phyloP scores from a whole-genome alignment of 1,140 invertebrate species.

The Drosophila pandora region DNA sequence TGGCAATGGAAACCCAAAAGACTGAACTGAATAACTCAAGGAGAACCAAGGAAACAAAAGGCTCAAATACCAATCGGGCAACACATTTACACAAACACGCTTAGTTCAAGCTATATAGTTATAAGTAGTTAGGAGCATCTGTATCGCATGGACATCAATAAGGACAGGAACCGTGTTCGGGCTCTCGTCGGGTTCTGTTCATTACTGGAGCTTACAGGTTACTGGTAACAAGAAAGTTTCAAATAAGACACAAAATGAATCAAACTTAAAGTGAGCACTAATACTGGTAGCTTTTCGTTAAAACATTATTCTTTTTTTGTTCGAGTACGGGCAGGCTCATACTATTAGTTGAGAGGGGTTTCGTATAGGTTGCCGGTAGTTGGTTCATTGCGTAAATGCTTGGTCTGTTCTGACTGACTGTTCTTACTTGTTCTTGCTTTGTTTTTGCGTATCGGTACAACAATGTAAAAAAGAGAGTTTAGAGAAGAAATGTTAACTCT shows the following conservation, averaged over 20 bases:
- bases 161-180: constrained; percentile 9
- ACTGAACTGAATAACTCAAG: constrained; percentile 10
- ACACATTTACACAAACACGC: constrained; percentile 48
- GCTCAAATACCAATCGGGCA: constrained; percentile 38
- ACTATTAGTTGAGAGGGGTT: constrained; percentile 16
- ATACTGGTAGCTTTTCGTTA: neutral
- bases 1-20: constrained; percentile 33
- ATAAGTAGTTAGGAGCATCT: constrained; percentile 19
- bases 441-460: constrained; percentile 80
- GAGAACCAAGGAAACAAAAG: constrained; percentile 29
- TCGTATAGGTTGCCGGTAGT: constrained; percentile 24
- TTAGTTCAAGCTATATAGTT: constrained; percentile 40
- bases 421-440: constrained; percentile 76
- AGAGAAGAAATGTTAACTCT: constrained; percentile 86
- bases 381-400: constrained; percentile 39
- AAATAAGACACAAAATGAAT: constrained; percentile 21
- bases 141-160: constrained; percentile 26
- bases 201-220: constrained; percentile 12
- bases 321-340: neutral
- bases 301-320: neutral
- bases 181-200: neutral
- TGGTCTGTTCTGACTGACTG: constrained; percentile 54
- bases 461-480: constrained; percentile 86
- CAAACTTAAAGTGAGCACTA: constrained; percentile 26
- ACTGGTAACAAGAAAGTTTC: neutral